Percentiles rank a stretch among this genome's conserved stretches.
phyloP scores from a whole-genome alignment of 2,797 vertebrate genomes.

The Pseudochirops corinnae region DNA sequence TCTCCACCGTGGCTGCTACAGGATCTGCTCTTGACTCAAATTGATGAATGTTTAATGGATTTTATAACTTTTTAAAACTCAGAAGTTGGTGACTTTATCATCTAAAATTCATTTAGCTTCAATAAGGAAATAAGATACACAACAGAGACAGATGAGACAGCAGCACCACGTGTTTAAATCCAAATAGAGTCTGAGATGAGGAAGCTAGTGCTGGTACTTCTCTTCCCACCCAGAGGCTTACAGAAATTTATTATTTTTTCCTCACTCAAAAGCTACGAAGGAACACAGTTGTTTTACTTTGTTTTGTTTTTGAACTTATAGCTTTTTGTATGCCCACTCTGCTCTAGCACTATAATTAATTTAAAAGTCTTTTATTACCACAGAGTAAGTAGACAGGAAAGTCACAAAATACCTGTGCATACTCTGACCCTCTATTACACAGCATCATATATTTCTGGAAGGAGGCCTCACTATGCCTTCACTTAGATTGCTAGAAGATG shows the following conservation, averaged over 20 bases:
- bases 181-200: background rate
- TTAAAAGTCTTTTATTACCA: background rate
- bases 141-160: background rate
- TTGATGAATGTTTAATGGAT: background rate
- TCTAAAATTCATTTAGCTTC: background rate
- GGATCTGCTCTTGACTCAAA: background rate
- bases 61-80: background rate
- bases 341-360: background rate
- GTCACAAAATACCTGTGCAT: background rate
- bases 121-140: background rate
- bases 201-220: background rate
- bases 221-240: background rate
- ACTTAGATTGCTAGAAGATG: background rate
- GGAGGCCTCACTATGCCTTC: background rate
- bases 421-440: background rate
- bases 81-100: background rate
- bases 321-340: background rate
- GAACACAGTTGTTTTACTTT: background rate
- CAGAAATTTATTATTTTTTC: background rate
- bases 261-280: background rate
- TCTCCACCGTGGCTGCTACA: background rate
- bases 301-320: background rate
- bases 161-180: background rate
- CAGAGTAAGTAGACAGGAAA: background rate
- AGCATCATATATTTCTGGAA: background rate